phyloP scores from a whole-genome alignment of 64 coral and sea anemone genomes.

The Astreopora myriophthalma region DNA sequence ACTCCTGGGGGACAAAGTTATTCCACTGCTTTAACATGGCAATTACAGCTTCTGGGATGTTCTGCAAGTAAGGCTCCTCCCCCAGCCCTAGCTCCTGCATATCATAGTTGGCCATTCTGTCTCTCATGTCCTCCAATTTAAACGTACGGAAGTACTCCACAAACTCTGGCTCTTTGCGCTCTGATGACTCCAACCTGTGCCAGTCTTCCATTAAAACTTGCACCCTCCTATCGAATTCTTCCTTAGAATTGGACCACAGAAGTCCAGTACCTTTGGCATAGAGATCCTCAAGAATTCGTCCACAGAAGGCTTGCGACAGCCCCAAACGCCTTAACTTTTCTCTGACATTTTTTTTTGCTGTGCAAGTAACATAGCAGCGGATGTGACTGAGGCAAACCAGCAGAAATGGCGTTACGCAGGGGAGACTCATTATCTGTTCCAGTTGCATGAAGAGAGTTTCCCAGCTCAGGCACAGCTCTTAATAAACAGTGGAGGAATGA shows the following conservation, averaged over 20 bases:
- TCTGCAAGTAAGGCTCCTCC: slow-evolving; percentile 40
- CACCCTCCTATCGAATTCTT: slow-evolving; percentile 34
- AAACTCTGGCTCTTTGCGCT: background rate
- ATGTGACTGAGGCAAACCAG: too few species aligned
- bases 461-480: too few species aligned
- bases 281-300: slow-evolving; percentile 45
- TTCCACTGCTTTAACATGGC: slow-evolving; percentile 43
- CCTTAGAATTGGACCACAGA: slow-evolving; percentile 58
- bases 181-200: background rate
- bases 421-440: too few species aligned
- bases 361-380: too few species aligned
- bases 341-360: too few species aligned
- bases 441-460: too few species aligned
- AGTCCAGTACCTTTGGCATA: slow-evolving; percentile 58
- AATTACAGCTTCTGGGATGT: slow-evolving; percentile 11
- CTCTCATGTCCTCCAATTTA: slow-evolving; percentile 11
- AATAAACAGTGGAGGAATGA: too few species aligned
- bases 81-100: slow-evolving; percentile 32
- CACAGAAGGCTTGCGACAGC: too few species aligned
- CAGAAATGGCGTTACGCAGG: too few species aligned
- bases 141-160: background rate
- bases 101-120: slow-evolving; percentile 20
- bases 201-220: slow-evolving; percentile 10
- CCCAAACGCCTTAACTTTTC: too few species aligned
- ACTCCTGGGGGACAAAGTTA: slow-evolving; percentile 23